Evolutionary conservation across 2,888 invertebrate genomes (phyloP), one percentile per base, ranked within the genome.

Genomic region (Cosmorhoe ocellata): DNA sequence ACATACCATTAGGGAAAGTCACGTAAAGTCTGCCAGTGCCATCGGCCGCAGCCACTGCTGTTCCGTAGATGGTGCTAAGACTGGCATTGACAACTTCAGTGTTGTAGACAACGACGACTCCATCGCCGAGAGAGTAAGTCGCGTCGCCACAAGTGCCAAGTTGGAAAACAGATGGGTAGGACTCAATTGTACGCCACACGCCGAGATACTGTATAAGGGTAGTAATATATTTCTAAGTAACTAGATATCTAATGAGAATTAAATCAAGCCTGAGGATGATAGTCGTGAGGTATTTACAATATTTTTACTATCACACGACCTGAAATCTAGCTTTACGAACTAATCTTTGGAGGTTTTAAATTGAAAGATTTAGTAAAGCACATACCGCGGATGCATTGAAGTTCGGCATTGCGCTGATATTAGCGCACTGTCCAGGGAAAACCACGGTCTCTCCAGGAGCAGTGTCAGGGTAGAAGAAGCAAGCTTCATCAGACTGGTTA

Each of bases 31-130:
- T 85, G 45, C 91, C 94, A 40, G 83, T 86, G 0, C 85, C 84
- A 66, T 94, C 93, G 61, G 91, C 91, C 0, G 92, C 91, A 9
- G 91, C 69, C 0, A 70, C 70, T 11, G 81, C 83, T 0, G 66
- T 61, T 11, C 83, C 84, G 28, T 60, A 63, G 11, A 77, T 74
- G 6, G 66, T 65, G 26, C 56, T 61, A 0, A 84, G 65, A 0
- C 49, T 51, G 43, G 72, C 62, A 24, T 75, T 58, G 26, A 77
- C 47, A 8, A 84, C 83, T 51, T 82, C 75, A 0, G 79, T 76
- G 56, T 83, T 82, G 28, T 57, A 67, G 0, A 82, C 75, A 1
- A 60, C 47, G 0, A 83, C 69, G 5, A 61, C 58, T 8, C 68
- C 67, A 3, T 60, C 62, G 0, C 33, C 45, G 1, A 68, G 43